phyloP scores from a whole-genome alignment of 2,888 invertebrate species.

The Holacanthella duospinosa region DNA sequence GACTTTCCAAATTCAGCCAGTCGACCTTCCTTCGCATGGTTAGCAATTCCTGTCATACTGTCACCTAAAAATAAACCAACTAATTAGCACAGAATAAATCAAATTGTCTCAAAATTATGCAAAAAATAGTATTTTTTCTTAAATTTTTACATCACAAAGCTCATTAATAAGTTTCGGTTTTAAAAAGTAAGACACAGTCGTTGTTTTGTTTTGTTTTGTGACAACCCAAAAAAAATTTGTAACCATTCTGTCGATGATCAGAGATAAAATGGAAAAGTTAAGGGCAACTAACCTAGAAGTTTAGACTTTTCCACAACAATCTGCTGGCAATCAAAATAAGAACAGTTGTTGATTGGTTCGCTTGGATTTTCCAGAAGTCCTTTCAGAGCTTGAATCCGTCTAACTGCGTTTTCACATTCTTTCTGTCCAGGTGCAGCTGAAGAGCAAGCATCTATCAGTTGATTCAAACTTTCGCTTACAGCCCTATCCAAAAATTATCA shows the following conservation, averaged over 20 bases:
- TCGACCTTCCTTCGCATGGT: constrained; percentile 76
- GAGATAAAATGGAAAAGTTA: neutral
- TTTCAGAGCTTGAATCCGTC: constrained; percentile 76
- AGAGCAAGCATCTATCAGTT: constrained; percentile 75
- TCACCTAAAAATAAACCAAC: constrained; percentile 56
- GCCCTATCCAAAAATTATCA: constrained; percentile 46
- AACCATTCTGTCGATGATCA: neutral
- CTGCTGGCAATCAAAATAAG: constrained; percentile 90
- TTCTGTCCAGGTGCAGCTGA: constrained; percentile 89
- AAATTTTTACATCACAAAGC: too few species aligned
- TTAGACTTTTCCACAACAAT: constrained; percentile 79
- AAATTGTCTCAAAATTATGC: too few species aligned
- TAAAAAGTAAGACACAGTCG: too few species aligned
- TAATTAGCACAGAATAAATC: constrained; percentile 12
- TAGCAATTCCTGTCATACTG: constrained; percentile 90
- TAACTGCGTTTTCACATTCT: constrained; percentile 89
- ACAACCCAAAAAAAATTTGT: neutral
- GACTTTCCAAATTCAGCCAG: constrained; percentile 73
- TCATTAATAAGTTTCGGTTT: too few species aligned
- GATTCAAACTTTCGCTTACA: constrained; percentile 86
- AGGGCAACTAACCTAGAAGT: constrained; percentile 56
- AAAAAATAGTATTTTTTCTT: neutral
- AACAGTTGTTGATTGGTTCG: constrained; percentile 75
- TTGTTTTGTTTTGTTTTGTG: too few species aligned
- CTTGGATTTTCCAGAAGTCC: constrained; percentile 72